Base-by-base conservation (phyloP, 2,113 vertebrate genomes). In the Bombycilla garrulus region DNA sequence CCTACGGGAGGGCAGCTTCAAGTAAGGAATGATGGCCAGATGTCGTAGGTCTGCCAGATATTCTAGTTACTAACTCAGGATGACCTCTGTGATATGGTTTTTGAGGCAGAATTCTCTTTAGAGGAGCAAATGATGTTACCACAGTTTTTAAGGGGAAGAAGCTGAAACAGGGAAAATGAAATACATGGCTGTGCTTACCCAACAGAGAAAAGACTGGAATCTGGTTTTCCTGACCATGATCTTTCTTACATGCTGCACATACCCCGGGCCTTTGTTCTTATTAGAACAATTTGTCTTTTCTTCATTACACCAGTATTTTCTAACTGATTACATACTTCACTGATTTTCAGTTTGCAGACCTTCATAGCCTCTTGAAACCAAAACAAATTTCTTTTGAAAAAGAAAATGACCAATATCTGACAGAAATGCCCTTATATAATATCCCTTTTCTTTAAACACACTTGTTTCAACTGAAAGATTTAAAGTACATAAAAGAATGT, bases 241-340 rank as follows among this genome's bases (percentile, higher is more conserved):
- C 48, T 67, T 89, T 94, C 69, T 91, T 79, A 67, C 14, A 69
- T 45, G 21, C 19, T 76, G 15, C 42, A 44, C 9, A 14, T 72
- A 66, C 26, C 54, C 50, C 61, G 19, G 38, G 29, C 16, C 42
- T 24, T 77, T 51, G 29, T 42, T 95, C 94, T 95, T 95, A 96
- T 97, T 95, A 82, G 66, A 95, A 80, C 74, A 69, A 50, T 95
- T 48, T 58, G 23, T 95, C 90, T 93, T 90, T 85, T 93, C 74
- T 92, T 86, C 82, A 86, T 91, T 88, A 67, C 25, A 67, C 33
- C 13, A 58, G 9, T 62, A 40, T 74, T 92, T 86, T 91, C 73
- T 35, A 79, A 53, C 87, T 87, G 70, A 91, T 92, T 95, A 57
- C 28, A 48, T 76, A 65, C 23, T 87, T 89, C 42, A 48, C 44